Evolutionary conservation across 2,113 vertebrate species (phyloP), one percentile per base, ranked within the genome.

Genomic region (Macheiramphus alcinus): DNA sequence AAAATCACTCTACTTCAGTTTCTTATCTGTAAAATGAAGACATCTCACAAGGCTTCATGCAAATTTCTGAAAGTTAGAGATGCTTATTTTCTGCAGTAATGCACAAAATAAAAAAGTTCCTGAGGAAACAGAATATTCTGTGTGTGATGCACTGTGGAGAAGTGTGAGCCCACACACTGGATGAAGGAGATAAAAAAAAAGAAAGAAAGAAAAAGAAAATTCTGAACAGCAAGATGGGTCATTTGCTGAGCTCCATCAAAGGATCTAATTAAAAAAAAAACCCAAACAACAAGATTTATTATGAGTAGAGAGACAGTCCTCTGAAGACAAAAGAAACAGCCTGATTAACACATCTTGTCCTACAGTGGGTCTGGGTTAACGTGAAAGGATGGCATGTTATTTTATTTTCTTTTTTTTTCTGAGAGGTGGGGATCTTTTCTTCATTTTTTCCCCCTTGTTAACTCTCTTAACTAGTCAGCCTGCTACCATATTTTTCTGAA

Each of bases 91-190:
- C 38, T 73, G 32, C 34, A 70, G 27, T n/a, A 72, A 59, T 55
- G 25, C 22, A 38, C 25, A 58, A 13, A 83, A 56, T n/a, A 73
- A 29, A 67, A 91, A 82, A 36, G 11, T 10, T 93, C 17, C 19
- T 0, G 1, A 61, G 13, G 25, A 90, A 86, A 70, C 3, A 27
- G 7, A 80, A 55, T 55, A 70, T 47, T 58, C 27, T 45, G 5
- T 31, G 16, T 63, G 27, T 11, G 40, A 7, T 22, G 11, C 13
- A 79, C 13, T 45, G 22, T 0, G 0, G 11, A 19, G n/a, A 80
- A 91, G 20, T 34, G 55, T 27, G 38, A 86, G 55, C 38, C 45
- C 67, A 67, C 59, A 61, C 23, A 55, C 7, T 55, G 29, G 26
- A 56, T 80, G n/a, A 88, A 94, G 14, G 63, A 3, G 29, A 43